Percentiles rank a stretch among this genome's conserved stretches.
These are phyloP conservation scores for Dissostichus mawsoni DNA, from an alignment of 2,113 vertebrate genomes.

Conservation along the genomic window DNA sequence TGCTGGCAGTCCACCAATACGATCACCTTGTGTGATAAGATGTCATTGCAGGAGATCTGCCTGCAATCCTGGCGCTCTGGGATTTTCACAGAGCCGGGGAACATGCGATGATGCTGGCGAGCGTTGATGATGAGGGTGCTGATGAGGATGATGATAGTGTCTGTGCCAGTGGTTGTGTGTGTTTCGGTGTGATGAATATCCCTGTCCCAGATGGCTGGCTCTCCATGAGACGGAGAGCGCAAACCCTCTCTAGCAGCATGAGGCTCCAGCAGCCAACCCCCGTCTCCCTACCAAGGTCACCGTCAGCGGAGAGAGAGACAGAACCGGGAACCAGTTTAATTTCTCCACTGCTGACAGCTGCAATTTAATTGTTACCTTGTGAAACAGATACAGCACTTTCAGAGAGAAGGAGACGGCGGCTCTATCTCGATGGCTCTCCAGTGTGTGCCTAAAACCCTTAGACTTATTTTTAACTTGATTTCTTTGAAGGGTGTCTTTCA, in stretches of 20 bases:
- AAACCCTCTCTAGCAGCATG: constrained; percentile 64
- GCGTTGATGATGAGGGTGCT: constrained; percentile 56
- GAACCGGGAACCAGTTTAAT: constrained; percentile 63
- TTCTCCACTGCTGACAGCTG: constrained; percentile 74
- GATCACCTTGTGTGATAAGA: constrained; percentile 57
- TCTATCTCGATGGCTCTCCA: constrained; percentile 66
- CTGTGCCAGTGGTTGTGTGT: constrained; percentile 60
- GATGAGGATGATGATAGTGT: constrained; percentile 55
- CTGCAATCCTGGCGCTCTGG: constrained; percentile 32
- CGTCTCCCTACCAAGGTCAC: constrained; percentile 75
- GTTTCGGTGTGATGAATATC: constrained; percentile 70
- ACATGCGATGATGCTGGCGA: constrained; percentile 55
- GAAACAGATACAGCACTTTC: constrained; percentile 66
- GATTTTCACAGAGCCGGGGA: constrained; percentile 64
- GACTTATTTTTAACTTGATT: constrained; percentile 2
- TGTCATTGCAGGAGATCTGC: constrained; percentile 58
- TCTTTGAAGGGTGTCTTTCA: constrained; percentile 37
- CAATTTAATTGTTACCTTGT: constrained; percentile 76
- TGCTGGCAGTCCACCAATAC: constrained; percentile 8
- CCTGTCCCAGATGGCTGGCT: constrained; percentile 78
- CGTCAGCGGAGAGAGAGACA: constrained; percentile 57
- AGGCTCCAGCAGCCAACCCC: constrained; percentile 49
- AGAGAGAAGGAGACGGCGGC: constrained; percentile 27
- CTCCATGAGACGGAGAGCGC: constrained; percentile 55
- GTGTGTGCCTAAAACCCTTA: constrained; percentile 36